Evolutionary conservation across 2,888 invertebrate species (phyloP), one percentile per base, ranked within the genome.

Genomic region (Dusona sp.): DNA sequence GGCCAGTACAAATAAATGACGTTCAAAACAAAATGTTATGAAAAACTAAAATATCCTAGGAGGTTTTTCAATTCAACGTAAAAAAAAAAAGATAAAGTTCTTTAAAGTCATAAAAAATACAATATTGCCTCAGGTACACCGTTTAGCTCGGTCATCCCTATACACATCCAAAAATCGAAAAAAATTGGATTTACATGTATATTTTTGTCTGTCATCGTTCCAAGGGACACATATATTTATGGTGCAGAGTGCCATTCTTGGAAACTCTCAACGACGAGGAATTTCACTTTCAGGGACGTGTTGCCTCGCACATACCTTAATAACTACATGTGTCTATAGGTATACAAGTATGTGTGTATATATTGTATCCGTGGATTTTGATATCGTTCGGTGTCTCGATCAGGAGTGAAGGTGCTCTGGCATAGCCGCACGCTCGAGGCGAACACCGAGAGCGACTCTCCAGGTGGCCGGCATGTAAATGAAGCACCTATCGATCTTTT

Each of bases 241-340:
- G 42, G 45, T 29, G 38, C 65, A 25, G 70, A 48, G 64, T 75
- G 75, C 81, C 83, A 73, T 88, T 87, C 88, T 85, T 48, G 65
- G 87, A 88, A 86, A 87, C 79, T 85, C 73, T 85, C 79, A 70
- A 78, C 78, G 75, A 81, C 54, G 78, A 83, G 85, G 87, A 86
- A 88, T 88, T 88, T 88, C 86, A 88, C 88, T 88, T 88, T 88
- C 86, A 88, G 85, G 87, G 88, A 81, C 84, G 84, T 75, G 79
- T 74, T 70, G 65, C 54, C 78, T 79, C 80, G 79, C 64, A 67
- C 84, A 81, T 84, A 87, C 87, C 75, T 70, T 70, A 54, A 67
- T 68, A 68, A 29, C 33, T 57, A 54, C 45, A 45, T 6, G 64
- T 6, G 11, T 33, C 13, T 48, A 77, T 13, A 22, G 7, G 13